These are phyloP conservation scores for Cephus runcator DNA, from an alignment of 2,888 invertebrate genomes.

Conservation along the genomic window DNA sequence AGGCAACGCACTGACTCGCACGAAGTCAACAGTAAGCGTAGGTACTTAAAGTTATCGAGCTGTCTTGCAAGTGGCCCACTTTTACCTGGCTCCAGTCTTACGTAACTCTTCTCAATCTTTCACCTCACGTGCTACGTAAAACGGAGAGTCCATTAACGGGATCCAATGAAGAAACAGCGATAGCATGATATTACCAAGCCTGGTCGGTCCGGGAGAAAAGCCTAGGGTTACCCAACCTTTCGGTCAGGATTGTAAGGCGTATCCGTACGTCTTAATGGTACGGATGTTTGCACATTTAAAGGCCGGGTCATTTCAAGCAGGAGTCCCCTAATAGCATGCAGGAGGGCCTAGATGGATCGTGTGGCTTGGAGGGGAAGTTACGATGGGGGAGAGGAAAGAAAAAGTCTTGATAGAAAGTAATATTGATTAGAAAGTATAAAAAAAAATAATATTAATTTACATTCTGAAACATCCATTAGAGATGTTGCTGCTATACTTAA, in stretches of 20 bases:
- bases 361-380: not conserved
- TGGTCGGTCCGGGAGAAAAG: not conserved
- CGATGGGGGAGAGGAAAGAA: not conserved
- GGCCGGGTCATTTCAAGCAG: not conserved
- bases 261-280: not conserved
- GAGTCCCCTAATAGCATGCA: not conserved
- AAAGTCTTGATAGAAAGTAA: not conserved
- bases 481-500: not conserved
- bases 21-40: not conserved
- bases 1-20: not conserved
- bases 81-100: conserved; percentile 32
- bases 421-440: not conserved
- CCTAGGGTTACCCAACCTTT: not conserved
- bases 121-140: conserved; percentile 32
- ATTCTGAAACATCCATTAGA: not conserved
- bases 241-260: not conserved
- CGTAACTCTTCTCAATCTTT: conserved; percentile 23
- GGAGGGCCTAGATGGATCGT: not conserved
- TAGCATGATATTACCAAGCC: not conserved
- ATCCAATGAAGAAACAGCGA: conserved; percentile 29
- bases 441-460: not conserved
- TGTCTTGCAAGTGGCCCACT: conserved; percentile 34
- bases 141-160: conserved; percentile 34
- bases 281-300: conserved; percentile 3
- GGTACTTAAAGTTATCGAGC: not conserved